Base-by-base conservation (phyloP, 2,888 invertebrate species). In the Ptychoptera contaminata region DNA sequence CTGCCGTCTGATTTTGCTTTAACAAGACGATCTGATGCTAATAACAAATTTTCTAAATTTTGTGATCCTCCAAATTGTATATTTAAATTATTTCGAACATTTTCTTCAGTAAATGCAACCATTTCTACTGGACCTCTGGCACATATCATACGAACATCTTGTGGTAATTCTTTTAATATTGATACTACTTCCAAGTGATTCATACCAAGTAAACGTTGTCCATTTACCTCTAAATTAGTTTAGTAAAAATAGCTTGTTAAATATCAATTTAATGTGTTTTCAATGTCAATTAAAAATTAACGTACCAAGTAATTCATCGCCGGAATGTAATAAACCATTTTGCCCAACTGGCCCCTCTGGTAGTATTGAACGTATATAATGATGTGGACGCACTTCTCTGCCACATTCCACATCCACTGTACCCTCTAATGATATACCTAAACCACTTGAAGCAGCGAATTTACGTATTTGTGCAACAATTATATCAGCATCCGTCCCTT, bases 391-490 rank as follows among this genome's bases (percentile, higher is more conserved):
- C 37, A 96, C 91, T 69, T 98, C 97, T 46, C 87, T 78, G 0
- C 97, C 97, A 0, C 97, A 97, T 58, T 87, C 84, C 44, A 98
- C 94, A 63, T 98, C 98, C 36, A 96, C 97, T 0, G 98, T 98
- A 43, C 98, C 97, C 65, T 97, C 96, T 49, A 97, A 72, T 42
- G 93, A 96, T 56, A 98, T 94, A 32, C 97, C 97, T 44, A 98
- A 73, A 2, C 97, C 97, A 39, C 92, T 92, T 37, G 90, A 88
- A 56, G 90, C 87, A 12, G 79, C 79, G 55, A 85, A 85, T 67
- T 90, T 90, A 52, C 79, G 78, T 50, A 88, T 66, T 59, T 87
- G 84, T 1, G 87, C 85, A 42, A 88, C 81, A 41, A 73, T 78
- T 56, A 87, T 82, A 58, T 83, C 80, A 44, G 77, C 77, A 51